A percentile compares a stretch with the other conserved stretches of the same genome.
These are phyloP conservation scores for Nycticorax nycticorax DNA, from an alignment of 2,113 vertebrate species.

Conservation along the genomic window DNA sequence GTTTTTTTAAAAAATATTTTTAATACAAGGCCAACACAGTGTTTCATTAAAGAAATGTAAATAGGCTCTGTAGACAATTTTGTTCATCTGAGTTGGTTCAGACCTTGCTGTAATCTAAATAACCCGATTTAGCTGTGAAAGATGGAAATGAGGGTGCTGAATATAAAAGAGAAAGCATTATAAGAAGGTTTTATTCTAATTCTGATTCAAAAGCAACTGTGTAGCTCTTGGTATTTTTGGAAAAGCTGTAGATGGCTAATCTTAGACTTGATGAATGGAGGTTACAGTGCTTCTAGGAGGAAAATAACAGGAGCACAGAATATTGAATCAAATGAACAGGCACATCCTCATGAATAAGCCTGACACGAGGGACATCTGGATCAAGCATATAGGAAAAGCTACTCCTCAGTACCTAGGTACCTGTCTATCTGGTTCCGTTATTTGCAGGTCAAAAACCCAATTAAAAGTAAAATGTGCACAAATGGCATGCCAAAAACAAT, in stretches of 20 bases:
- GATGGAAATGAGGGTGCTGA: slow-evolving; percentile 48
- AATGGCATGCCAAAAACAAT: not conserved
- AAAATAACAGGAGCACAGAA: slow-evolving; percentile 22
- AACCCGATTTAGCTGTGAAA: slow-evolving; percentile 41
- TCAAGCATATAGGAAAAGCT: not conserved
- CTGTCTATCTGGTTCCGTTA: not conserved
- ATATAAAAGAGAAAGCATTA: slow-evolving; percentile 49
- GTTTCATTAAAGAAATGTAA: slow-evolving; percentile 65
- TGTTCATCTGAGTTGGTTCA: slow-evolving; percentile 29
- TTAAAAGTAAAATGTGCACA: not conserved
- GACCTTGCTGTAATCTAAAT: slow-evolving; percentile 57
- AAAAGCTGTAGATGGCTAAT: slow-evolving; percentile 34
- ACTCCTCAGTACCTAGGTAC: not conserved
- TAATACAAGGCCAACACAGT: not conserved
- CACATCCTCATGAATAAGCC: slow-evolving; percentile 1
- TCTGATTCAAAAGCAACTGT: slow-evolving; percentile 44
- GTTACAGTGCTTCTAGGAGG: slow-evolving; percentile 1
- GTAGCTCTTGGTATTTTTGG: slow-evolving; percentile 28
- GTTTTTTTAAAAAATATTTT: not conserved
- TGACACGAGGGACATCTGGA: not conserved
- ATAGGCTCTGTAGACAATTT: slow-evolving; percentile 51
- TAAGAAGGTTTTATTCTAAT: slow-evolving; percentile 49
- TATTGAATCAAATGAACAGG: slow-evolving; percentile 18
- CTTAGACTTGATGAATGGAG: slow-evolving; percentile 27
- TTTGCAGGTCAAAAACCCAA: not conserved